These are phyloP conservation scores for Tiaroga cobitis DNA, from an alignment of 2,797 vertebrate genomes.

Conservation along the genomic window DNA sequence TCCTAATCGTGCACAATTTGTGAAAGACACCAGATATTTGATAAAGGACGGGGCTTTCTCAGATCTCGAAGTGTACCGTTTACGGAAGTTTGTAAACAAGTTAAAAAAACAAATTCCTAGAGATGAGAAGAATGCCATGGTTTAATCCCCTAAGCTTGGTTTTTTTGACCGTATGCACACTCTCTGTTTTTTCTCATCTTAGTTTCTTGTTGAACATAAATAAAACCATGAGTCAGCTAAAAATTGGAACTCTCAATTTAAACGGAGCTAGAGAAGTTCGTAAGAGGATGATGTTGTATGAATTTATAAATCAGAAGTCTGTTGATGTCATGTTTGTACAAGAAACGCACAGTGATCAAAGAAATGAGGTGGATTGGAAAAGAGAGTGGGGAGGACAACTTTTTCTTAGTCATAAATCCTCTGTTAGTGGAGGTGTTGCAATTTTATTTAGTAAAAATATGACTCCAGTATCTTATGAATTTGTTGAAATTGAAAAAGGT, in stretches of 20 bases:
- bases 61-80: no score
- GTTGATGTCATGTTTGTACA: background rate
- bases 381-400: background rate
- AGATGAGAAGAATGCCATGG: no score
- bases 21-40: no score
- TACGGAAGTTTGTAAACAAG: no score
- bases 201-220: background rate
- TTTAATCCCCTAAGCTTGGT: no score
- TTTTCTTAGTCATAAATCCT: background rate
- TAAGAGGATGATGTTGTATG: background rate
- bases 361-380: background rate
- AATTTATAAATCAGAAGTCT: background rate
- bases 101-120: no score
- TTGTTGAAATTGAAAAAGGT: no score
- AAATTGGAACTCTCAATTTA: background rate
- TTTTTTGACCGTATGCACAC: no score
- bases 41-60: no score
- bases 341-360: background rate
- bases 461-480: no score
- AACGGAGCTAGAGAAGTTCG: background rate
- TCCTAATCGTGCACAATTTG: no score
- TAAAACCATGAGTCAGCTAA: background rate
- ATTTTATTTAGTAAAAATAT: background rate
- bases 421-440: background rate
- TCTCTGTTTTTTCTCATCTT: background rate